phyloP scores from a whole-genome alignment of 2,888 invertebrate genomes.

The Iphiclides podalirius region DNA sequence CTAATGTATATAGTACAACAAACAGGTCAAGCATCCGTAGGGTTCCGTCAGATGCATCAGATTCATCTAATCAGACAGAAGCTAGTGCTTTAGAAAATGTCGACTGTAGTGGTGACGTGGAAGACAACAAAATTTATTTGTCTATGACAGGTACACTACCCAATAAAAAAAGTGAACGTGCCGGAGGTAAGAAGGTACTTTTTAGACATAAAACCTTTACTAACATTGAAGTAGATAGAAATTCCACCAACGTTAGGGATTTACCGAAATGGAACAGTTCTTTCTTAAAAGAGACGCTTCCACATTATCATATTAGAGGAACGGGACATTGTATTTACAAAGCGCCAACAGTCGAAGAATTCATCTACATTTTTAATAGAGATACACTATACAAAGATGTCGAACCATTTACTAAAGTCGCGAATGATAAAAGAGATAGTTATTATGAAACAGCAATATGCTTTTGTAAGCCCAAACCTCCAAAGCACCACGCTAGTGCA shows the following conservation, averaged over 20 bases:
- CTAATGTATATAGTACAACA: slow-evolving; percentile 37
- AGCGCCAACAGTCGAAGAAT: slow-evolving; percentile 65
- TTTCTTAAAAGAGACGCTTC: slow-evolving; percentile 64
- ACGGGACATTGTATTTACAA: slow-evolving; percentile 73
- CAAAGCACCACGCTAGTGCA: slow-evolving; percentile 66
- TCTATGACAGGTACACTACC: slow-evolving; percentile 71
- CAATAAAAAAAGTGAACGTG: slow-evolving; percentile 48
- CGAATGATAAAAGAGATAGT: slow-evolving; percentile 52
- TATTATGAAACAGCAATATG: slow-evolving; percentile 74
- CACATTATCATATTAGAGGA: slow-evolving; percentile 70
- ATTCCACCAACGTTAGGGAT: slow-evolving; percentile 53
- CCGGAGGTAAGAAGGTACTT: slow-evolving; percentile 59
- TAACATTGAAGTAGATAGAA: slow-evolving; percentile 67
- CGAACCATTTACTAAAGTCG: slow-evolving; percentile 53
- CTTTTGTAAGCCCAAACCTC: slow-evolving; percentile 64
- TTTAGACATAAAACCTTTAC: slow-evolving; percentile 75
- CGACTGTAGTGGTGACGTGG: slow-evolving; percentile 58
- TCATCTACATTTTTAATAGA: slow-evolving; percentile 70
- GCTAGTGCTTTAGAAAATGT: slow-evolving; percentile 73
- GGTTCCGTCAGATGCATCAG: slow-evolving; percentile 59
- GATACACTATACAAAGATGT: slow-evolving; percentile 60
- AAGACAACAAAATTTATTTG: slow-evolving; percentile 53
- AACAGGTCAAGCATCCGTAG: slow-evolving; percentile 48
- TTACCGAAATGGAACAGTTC: slow-evolving; percentile 56
- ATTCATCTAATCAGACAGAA: slow-evolving; percentile 58